These are phyloP conservation scores for Halichoeres trimaculatus DNA, from an alignment of 2,113 vertebrate genomes.

Conservation along the genomic window DNA sequence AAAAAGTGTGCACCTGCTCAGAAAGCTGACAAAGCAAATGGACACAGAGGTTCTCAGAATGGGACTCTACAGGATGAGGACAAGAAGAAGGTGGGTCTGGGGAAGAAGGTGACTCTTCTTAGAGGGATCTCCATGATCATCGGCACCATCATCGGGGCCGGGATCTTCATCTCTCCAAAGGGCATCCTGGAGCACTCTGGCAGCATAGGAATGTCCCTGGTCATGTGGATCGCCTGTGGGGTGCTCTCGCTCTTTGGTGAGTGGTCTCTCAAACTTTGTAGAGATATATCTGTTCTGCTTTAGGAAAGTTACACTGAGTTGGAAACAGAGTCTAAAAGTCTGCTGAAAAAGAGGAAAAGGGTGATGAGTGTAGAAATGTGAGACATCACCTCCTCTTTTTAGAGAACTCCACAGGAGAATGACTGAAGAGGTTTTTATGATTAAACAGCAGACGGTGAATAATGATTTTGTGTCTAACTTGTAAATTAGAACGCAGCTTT, in stretches of 20 bases:
- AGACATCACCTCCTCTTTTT: too few relatives aligned
- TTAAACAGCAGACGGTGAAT: too few relatives aligned
- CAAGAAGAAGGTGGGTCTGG: conserved; percentile 85
- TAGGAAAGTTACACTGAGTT: too few relatives aligned
- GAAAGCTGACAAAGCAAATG: not conserved
- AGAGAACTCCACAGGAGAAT: too few relatives aligned
- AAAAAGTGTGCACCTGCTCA: conserved; percentile 71
- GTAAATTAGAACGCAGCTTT: too few relatives aligned
- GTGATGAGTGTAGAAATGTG: too few relatives aligned
- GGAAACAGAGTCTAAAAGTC: too few relatives aligned
- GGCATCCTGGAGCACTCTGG: conserved; percentile 93
- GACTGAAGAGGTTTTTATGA: too few relatives aligned
- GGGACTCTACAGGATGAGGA: conserved; percentile 39
- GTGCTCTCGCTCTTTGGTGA: conserved; percentile 96
- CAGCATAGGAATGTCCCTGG: conserved; percentile 93
- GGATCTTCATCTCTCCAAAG: conserved; percentile 98
- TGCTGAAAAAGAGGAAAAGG: too few relatives aligned
- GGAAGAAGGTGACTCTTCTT: conserved; percentile 93
- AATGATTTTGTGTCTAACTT: too few relatives aligned
- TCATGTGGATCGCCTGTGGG: conserved; percentile 91
- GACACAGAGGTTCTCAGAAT: conserved; percentile 22
- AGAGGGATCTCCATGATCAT: conserved; percentile 94
- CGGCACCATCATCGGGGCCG: conserved; percentile 95
- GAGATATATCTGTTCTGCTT: too few relatives aligned
- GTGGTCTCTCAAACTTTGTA: conserved; percentile 65